Evolutionary conservation across 2,888 invertebrate genomes (phyloP), one percentile per base, ranked within the genome.

Genomic region (Balanococcus diminutus): DNA sequence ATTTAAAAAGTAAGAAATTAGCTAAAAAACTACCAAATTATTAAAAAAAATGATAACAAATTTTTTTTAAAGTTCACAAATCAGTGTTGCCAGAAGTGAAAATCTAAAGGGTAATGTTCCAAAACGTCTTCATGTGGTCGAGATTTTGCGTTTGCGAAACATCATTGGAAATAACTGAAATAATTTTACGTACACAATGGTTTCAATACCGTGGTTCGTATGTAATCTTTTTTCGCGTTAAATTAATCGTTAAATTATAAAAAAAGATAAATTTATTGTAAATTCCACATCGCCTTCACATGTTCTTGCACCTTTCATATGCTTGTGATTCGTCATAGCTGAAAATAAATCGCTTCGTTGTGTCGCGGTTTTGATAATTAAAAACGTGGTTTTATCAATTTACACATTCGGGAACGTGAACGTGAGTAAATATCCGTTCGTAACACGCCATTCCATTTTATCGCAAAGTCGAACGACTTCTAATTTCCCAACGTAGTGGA

Each of bases 341-440:
- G 9, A 36, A 19, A 36, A 36, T 79, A 79, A 79, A 4, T 36
- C 3, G n/a, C 3, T 67, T 36, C 36, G n/a, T 79, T 19, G 75
- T 19, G 36, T 79, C 75, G 75, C 75, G 75, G 75, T 36, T 79
- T 79, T 79, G 75, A 79, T 79, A 36, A 79, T 32, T 36, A 79
- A 79, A 72, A 79, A 79, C 75, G 75, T 79, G 75, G 75, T 79
- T 79, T 79, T 79, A 79, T 79, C 75, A 79, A 79, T 79, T 79
- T 32, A 32, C 32, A 36, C 31, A 36, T 72, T 72, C n/a, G 32
- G 16, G 19, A n/a, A 36, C 19, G 36, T 6, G 75, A 36, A 22
- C n/a, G 36, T 36, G 36, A 79, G 75, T 31, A 67, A 67, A 22
- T 36, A 79, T 79, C 16, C 75, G 36, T 32, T 32, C n/a, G 32